Evolutionary conservation across 2,797 vertebrate genomes (phyloP).

Genomic region (Takifugu ocellatus): DNA sequence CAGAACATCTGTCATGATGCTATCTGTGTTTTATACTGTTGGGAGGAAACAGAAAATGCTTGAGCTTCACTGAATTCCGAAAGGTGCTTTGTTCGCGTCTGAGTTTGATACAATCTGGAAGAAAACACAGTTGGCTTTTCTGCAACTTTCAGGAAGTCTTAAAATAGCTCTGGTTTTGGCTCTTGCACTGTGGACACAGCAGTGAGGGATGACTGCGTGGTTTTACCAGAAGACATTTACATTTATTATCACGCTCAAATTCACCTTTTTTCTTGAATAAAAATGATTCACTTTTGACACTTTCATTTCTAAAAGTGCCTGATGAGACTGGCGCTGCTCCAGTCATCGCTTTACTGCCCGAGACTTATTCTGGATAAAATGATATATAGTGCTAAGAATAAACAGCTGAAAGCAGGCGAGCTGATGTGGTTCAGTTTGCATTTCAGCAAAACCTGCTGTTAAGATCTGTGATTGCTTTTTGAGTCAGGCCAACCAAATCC

Average conservation of each 20-base stretch:
- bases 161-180: constrained; percentile 43
- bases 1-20: constrained; percentile 12
- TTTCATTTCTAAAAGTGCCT: too few species aligned
- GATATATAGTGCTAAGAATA: too few species aligned
- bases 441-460: constrained; percentile 8
- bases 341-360: too few species aligned
- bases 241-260: too few species aligned
- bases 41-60: constrained; percentile 12
- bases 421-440: constrained; percentile 19
- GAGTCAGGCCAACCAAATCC: constrained; percentile 35
- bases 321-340: too few species aligned
- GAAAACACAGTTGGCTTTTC: constrained; percentile 32
- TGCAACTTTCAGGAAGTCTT: constrained; percentile 54
- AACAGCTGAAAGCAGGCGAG: neutral
- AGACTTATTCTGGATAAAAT: too few species aligned
- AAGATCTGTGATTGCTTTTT: constrained; percentile 19
- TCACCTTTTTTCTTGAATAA: too few species aligned
- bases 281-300: too few species aligned
- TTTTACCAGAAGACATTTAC: constrained; percentile 6
- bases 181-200: constrained; percentile 13
- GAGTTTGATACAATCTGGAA: constrained; percentile 21
- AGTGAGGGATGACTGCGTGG: constrained; percentile 34
- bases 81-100: constrained; percentile 7
- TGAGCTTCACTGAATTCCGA: constrained; percentile 11
- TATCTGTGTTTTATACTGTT: neutral